Percentiles rank a stretch among this genome's conserved stretches.
phyloP scores from a whole-genome alignment of 2,113 vertebrate genomes.

The Alaudala cheleensis region DNA sequence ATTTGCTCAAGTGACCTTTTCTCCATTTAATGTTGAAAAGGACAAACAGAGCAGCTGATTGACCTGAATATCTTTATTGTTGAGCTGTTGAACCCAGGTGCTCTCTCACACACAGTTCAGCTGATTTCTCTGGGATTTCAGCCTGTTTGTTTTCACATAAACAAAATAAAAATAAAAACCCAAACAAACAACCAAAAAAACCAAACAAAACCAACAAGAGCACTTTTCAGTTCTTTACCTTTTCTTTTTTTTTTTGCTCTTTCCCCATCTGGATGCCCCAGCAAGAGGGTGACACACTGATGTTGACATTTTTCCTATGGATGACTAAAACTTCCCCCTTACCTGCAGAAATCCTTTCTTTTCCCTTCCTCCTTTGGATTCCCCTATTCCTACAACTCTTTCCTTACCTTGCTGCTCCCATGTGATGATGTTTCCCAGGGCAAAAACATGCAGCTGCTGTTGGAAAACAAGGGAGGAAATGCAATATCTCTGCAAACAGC shows the following conservation, averaged over 20 bases:
- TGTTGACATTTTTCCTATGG: neutral
- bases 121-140: neutral
- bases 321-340: neutral
- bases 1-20: conserved; percentile 52
- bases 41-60: conserved; percentile 34
- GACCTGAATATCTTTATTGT: conserved; percentile 5
- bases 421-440: neutral
- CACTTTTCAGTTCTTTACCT: neutral
- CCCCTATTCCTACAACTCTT: neutral
- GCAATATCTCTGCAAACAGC: neutral
- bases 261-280: neutral
- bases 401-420: neutral
- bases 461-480: neutral
- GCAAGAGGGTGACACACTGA: fast-evolving
- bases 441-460: neutral
- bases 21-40: conserved; percentile 45
- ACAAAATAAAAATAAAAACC: neutral
- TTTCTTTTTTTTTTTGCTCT: neutral
- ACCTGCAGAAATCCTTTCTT: neutral
- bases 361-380: neutral
- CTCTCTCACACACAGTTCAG: neutral
- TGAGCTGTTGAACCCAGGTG: neutral
- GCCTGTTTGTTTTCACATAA: neutral
- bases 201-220: neutral
- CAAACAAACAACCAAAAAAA: neutral